phyloP scores from a whole-genome alignment of 1,140 invertebrate genomes.

The Hestina assimilis region DNA sequence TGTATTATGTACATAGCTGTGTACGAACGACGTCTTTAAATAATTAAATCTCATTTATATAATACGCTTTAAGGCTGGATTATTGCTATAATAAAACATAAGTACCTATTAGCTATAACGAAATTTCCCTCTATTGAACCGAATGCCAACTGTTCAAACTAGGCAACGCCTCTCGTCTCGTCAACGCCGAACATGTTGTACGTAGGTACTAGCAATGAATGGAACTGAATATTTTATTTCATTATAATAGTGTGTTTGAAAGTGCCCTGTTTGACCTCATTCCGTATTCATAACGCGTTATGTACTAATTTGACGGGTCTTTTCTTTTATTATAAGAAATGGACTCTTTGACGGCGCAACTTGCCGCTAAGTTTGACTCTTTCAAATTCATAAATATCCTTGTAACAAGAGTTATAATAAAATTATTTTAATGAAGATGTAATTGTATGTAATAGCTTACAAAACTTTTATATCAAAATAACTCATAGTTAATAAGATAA shows the following conservation, averaged over 20 bases:
- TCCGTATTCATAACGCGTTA: slow-evolving; percentile 70
- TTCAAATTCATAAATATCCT: slow-evolving; percentile 22
- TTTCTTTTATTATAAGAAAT: slow-evolving; percentile 42
- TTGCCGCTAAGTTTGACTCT: slow-evolving; percentile 21
- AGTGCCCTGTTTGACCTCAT: slow-evolving; percentile 74
- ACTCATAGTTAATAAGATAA: background rate
- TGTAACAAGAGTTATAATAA: no score
- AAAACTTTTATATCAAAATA: background rate
- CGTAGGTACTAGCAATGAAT: slow-evolving; percentile 63
- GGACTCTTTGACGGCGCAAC: slow-evolving; percentile 30
- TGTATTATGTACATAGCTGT: no score
- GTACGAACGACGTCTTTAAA: no score
- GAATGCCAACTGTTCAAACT: slow-evolving; percentile 65
- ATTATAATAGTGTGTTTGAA: slow-evolving; percentile 63
- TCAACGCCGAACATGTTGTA: slow-evolving; percentile 53
- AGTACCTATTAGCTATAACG: slow-evolving; percentile 23
- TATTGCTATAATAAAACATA: slow-evolving; percentile 14
- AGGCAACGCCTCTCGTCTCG: slow-evolving; percentile 59
- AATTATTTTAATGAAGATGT: no score
- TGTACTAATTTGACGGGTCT: slow-evolving; percentile 54
- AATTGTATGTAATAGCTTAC: background rate
- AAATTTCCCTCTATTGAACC: slow-evolving; percentile 33
- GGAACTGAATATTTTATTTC: slow-evolving; percentile 75
- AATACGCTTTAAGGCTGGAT: background rate
- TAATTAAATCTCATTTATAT: background rate